Evolutionary conservation across 1,140 invertebrate species (phyloP).

Genomic region (Cephus cinctus): DNA sequence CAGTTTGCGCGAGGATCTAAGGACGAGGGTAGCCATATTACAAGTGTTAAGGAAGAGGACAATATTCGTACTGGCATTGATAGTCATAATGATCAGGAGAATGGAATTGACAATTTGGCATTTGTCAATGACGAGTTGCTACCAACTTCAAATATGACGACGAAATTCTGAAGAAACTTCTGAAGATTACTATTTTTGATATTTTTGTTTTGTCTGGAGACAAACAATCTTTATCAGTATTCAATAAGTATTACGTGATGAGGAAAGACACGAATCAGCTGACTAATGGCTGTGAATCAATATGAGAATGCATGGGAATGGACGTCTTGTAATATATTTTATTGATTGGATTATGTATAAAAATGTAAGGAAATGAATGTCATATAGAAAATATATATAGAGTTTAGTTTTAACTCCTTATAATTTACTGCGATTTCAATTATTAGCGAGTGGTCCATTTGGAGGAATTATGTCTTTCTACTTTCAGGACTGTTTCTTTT

Average conservation of each 20-base stretch:
- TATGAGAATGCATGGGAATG: not conserved
- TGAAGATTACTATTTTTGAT: not conserved
- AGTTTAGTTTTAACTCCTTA: no score
- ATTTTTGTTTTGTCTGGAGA: not conserved
- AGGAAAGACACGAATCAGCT: constrained; percentile 6
- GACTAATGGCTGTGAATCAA: not conserved
- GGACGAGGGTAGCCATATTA: constrained; percentile 7
- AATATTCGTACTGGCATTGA: not conserved
- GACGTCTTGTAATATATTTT: not conserved
- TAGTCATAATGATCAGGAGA: constrained; percentile 3
- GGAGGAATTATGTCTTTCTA: no score
- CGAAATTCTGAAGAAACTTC: constrained; percentile 16
- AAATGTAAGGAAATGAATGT: no score
- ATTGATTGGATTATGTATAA: not conserved
- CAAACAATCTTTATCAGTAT: not conserved
- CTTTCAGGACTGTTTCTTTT: no score
- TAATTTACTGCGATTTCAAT: no score
- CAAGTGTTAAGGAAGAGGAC: constrained; percentile 6
- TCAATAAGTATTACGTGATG: not conserved
- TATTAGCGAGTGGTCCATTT: no score
- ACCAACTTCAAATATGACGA: constrained; percentile 16
- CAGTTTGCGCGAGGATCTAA: constrained; percentile 10
- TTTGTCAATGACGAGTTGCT: constrained; percentile 23
- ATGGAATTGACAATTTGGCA: constrained; percentile 27
- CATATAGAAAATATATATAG: no score